phyloP scores from a whole-genome alignment of 2,113 vertebrate genomes.

The Albula goreensis region DNA sequence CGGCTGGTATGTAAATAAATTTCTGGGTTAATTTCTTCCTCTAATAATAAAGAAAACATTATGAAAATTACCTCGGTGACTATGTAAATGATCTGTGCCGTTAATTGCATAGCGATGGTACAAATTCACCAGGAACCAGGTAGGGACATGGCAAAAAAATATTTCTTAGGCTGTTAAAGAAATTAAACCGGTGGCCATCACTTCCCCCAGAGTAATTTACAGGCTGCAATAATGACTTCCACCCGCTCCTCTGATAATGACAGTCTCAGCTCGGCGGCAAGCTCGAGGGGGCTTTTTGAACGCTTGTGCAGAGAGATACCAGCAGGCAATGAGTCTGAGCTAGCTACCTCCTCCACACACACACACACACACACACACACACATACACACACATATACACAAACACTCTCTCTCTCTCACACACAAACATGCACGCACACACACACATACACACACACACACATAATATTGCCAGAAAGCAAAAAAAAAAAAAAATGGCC shows the following conservation, averaged over 20 bases:
- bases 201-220: constrained; percentile 67
- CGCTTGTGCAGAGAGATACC: constrained; percentile 1
- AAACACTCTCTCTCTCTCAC: neutral
- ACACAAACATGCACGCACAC: neutral
- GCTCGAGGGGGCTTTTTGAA: constrained; percentile 60
- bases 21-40: constrained; percentile 99
- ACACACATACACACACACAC: neutral
- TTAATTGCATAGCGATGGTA: constrained; percentile 84
- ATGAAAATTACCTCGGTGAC: constrained; percentile 98
- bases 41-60: constrained; percentile 99
- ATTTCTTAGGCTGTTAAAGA: constrained; percentile 56
- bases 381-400: neutral
- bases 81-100: constrained; percentile 96
- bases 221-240: constrained; percentile 61
- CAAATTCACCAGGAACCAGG: constrained; percentile 71
- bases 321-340: neutral
- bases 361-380: constrained; percentile 15
- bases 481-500: neutral
- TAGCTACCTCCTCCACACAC: constrained; percentile 2
- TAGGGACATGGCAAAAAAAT: constrained; percentile 72
- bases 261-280: constrained; percentile 61
- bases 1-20: constrained; percentile 99
- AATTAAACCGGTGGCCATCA: constrained; percentile 69
- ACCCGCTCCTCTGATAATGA: constrained; percentile 62
- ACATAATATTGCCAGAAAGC: constrained; percentile 36